Conservation (phyloP, 2,113 vertebrate genomes). For the Onychorhynchus coronatus region DNA sequence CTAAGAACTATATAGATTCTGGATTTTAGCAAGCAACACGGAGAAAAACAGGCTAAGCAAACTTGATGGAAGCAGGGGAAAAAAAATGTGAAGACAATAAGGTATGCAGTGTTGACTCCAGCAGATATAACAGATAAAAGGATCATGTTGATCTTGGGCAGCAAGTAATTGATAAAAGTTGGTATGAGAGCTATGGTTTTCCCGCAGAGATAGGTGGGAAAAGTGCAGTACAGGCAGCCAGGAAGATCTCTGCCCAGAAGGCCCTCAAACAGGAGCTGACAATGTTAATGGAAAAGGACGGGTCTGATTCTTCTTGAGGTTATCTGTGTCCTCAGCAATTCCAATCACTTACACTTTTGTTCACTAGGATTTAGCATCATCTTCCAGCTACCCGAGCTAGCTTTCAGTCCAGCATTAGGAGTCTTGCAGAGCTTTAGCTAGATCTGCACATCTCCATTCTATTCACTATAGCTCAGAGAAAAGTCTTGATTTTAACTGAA, state of each 20-base stretch:
- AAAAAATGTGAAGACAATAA: rapidly evolving
- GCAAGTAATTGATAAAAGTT: neutral
- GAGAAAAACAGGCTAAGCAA: neutral
- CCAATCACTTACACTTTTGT: constrained; percentile 27
- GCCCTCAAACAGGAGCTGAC: neutral
- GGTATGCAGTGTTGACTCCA: neutral
- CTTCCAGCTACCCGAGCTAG: neutral
- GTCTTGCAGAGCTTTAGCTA: neutral
- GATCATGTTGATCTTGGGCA: neutral
- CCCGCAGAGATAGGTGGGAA: neutral
- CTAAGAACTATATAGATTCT: neutral
- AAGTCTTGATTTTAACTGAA: neutral
- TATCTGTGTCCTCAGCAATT: constrained; percentile 18
- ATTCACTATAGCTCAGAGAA: neutral
- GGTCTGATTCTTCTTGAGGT: constrained; percentile 31
- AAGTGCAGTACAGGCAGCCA: neutral
- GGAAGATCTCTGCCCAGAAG: neutral
- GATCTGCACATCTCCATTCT: neutral
- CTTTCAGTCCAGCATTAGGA: neutral
- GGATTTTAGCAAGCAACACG: neutral
- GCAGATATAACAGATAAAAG: neutral
- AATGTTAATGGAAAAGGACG: constrained; percentile 24
- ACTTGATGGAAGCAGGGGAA: neutral
- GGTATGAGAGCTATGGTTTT: neutral
- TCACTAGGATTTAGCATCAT: constrained; percentile 51